Evolutionary conservation across 2,797 vertebrate genomes (phyloP).

Genomic region (Micromesistius poutassou): DNA sequence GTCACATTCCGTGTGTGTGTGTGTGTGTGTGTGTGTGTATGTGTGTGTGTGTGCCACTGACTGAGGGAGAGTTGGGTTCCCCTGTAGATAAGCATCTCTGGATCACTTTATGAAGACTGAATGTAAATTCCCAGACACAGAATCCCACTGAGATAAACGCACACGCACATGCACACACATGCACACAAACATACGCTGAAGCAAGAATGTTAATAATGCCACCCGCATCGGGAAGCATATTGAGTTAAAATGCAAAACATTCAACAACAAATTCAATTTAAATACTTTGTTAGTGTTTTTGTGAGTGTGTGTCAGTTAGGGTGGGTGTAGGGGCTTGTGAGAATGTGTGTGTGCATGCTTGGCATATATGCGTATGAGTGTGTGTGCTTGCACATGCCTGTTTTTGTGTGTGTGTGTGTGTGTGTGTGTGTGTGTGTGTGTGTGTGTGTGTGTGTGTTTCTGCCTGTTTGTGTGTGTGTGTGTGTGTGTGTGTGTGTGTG

Average conservation of each 20-base stretch:
- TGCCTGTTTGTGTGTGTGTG: neutral
- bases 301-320: conserved; percentile 6
- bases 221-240: conserved; percentile 56
- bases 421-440: conserved; percentile 2
- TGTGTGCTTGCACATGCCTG: conserved; percentile 19
- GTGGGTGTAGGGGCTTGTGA: neutral
- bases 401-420: conserved; percentile 13
- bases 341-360: neutral
- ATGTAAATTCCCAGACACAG: neutral
- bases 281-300: conserved; percentile 45
- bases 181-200: conserved; percentile 25
- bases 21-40: too few relatives aligned
- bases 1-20: too few relatives aligned
- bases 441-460: conserved; percentile 22
- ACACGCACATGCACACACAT: neutral
- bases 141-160: conserved; percentile 23
- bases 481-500: neutral
- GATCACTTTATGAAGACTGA: neutral
- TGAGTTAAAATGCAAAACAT: conserved; percentile 75
- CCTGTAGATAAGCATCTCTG: neutral
- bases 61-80: neutral
- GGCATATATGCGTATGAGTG: neutral
- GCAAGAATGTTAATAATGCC: conserved; percentile 59
- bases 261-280: conserved; percentile 63
- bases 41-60: neutral